Evolutionary conservation across 2,888 invertebrate species (phyloP).

Genomic region (Helleia helle): DNA sequence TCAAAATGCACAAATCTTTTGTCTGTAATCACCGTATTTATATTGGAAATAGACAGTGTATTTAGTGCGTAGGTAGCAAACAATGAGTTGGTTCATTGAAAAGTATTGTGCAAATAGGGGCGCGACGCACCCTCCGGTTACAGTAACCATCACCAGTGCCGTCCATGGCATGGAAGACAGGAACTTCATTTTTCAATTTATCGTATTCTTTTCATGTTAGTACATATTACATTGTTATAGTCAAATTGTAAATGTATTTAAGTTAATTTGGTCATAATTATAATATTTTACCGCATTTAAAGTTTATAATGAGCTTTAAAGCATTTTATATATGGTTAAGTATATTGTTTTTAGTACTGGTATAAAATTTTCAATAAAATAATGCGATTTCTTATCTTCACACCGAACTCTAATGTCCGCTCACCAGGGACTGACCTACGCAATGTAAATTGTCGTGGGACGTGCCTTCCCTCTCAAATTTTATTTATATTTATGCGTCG

Average conservation of each 20-base stretch:
- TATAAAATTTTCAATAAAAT: no score
- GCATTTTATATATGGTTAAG: no score
- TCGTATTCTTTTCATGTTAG: no score
- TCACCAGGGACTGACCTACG: constrained; percentile 24
- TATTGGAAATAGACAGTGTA: constrained; percentile 19
- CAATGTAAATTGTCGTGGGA: constrained; percentile 21
- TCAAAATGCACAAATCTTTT: constrained; percentile 1
- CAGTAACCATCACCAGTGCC: constrained; percentile 27
- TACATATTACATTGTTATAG: no score
- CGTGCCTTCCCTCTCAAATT: constrained; percentile 17
- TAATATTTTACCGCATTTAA: no score
- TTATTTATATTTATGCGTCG: constrained; percentile 18
- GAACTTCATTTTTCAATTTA: no score
- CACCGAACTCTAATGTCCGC: constrained; percentile 5
- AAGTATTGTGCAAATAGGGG: constrained; percentile 63
- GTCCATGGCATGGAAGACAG: constrained; percentile 18
- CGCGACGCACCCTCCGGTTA: constrained; percentile 41
- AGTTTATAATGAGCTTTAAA: no score
- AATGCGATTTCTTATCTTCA: no score
- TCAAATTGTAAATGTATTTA: no score
- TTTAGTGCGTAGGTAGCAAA: constrained; percentile 33
- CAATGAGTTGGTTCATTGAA: constrained; percentile 53
- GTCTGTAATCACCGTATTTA: constrained; percentile 6
- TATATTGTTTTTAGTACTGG: no score
- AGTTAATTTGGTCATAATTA: no score